Conservation (phyloP, 2,797 vertebrate species). For the Hippocampus kuda region DNA sequence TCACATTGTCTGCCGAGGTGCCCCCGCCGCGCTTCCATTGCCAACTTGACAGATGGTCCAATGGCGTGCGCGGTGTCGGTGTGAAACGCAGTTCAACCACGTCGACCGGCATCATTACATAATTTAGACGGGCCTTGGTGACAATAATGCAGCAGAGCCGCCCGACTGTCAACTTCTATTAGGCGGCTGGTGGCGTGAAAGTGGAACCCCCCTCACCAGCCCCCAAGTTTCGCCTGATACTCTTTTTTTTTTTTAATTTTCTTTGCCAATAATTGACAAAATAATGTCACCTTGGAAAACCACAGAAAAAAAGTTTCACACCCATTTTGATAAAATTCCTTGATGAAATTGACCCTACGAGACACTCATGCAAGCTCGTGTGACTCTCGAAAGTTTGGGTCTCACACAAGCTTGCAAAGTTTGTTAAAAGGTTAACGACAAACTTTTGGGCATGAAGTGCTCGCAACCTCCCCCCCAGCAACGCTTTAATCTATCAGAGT, state of each 20-base stretch:
- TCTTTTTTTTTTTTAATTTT: not conserved
- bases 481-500: not conserved
- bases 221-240: not conserved
- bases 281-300: not conserved
- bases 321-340: not conserved
- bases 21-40: conserved; percentile 39
- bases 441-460: not conserved
- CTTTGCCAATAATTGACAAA: not conserved
- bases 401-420: not conserved
- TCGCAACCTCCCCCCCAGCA: not conserved
- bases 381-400: not conserved
- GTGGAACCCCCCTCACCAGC: not conserved
- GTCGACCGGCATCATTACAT: conserved; percentile 32
- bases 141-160: conserved; percentile 24
- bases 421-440: not conserved
- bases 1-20: conserved; percentile 38
- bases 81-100: conserved; percentile 48
- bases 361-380: too few relatives aligned
- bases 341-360: too few relatives aligned
- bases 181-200: conserved; percentile 1
- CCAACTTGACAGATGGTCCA: conserved; percentile 59
- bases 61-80: conserved; percentile 41
- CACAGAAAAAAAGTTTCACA: not conserved
- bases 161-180: conserved; percentile 19
- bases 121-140: conserved; percentile 33